phyloP scores from a whole-genome alignment of 2,888 invertebrate species.

The Aquatica leii region DNA sequence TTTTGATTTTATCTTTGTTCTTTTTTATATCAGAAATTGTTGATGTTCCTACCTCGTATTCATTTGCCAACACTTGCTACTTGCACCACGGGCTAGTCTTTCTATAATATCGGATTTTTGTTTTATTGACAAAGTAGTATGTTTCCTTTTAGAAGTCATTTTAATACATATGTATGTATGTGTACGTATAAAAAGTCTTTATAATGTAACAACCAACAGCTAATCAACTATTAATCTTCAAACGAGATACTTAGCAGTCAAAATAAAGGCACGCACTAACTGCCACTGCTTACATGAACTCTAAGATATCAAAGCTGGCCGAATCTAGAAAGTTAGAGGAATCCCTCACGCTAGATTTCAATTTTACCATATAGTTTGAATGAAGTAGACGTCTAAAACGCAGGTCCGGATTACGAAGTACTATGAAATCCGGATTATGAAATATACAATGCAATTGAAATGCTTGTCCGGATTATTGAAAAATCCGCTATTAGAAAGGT shows the following conservation, averaged over 20 bases:
- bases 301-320: no score
- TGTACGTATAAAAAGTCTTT: no score
- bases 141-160: neutral
- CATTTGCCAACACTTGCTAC: no score
- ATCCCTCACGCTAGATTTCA: no score
- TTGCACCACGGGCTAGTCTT: neutral
- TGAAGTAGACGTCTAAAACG: neutral
- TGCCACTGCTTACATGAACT: neutral
- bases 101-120: no score
- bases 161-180: no score
- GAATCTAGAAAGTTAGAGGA: no score
- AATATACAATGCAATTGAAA: slow-evolving; percentile 19
- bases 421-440: slow-evolving; percentile 13
- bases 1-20: neutral
- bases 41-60: no score
- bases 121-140: no score
- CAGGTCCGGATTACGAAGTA: slow-evolving; percentile 22
- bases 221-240: neutral
- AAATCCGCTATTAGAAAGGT: neutral
- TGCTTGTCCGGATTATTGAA: slow-evolving; percentile 8
- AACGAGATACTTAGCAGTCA: neutral
- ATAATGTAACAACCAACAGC: no score
- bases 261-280: no score
- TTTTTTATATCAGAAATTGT: neutral
- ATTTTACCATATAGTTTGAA: no score